phyloP scores from a whole-genome alignment of 1,140 invertebrate species.

The Prorops nasuta region DNA sequence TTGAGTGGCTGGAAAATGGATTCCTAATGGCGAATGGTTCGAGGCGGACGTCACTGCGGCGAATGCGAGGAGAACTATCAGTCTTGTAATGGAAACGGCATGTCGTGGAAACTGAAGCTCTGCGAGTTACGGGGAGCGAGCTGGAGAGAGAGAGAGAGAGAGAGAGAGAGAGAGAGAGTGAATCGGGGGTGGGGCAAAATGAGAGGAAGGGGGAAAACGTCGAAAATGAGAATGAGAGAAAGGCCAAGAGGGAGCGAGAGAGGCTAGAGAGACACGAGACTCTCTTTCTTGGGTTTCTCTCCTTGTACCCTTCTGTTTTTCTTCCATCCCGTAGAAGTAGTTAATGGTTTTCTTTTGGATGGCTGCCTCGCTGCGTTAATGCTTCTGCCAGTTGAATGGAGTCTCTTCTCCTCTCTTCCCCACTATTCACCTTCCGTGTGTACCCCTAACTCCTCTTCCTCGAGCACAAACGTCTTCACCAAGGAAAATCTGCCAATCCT shows the following conservation, averaged over 20 bases:
- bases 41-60: slow-evolving; percentile 17
- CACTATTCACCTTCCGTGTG: slow-evolving; percentile 3
- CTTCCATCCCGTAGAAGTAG: slow-evolving; percentile 44
- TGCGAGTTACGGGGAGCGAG: slow-evolving; percentile 10
- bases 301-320: slow-evolving; percentile 44
- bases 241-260: slow-evolving; percentile 21
- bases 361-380: slow-evolving; percentile 34
- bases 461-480: too few relatives aligned
- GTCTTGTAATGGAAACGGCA: slow-evolving; percentile 47
- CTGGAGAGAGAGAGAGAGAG: not conserved
- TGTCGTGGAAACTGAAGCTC: slow-evolving; percentile 22
- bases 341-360: slow-evolving; percentile 54
- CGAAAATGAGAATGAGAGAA: not conserved
- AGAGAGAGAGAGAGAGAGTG: slow-evolving; percentile 1
- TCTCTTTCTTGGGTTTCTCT: slow-evolving; percentile 31
- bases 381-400: slow-evolving; percentile 38
- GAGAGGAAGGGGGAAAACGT: slow-evolving; percentile 1
- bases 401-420: slow-evolving; percentile 18
- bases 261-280: too few relatives aligned
- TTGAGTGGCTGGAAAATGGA: slow-evolving; percentile 40
- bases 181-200: slow-evolving; percentile 19
- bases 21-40: slow-evolving; percentile 34
- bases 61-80: slow-evolving; percentile 37
- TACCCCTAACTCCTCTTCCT: slow-evolving; percentile 18
- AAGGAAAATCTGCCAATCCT: too few relatives aligned